Conservation (phyloP, 2,797 vertebrate species). For the Enteromius paludinosus region DNA sequence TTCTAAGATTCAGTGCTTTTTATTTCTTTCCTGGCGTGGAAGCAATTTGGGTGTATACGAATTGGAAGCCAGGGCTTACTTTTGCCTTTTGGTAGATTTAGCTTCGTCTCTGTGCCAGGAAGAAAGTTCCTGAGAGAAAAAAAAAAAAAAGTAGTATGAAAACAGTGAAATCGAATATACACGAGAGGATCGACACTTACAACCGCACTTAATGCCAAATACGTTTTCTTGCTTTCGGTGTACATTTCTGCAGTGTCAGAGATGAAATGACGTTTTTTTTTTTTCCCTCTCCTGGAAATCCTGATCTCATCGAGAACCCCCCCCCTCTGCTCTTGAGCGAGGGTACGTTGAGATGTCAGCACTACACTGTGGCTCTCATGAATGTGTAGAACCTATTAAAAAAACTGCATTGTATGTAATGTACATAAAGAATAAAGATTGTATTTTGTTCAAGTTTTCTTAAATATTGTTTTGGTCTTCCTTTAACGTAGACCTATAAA, state of each 20-base stretch:
- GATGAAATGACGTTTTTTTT: conserved; percentile 55
- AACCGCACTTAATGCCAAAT: conserved; percentile 73
- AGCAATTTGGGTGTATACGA: neutral
- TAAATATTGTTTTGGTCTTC: conserved; percentile 70
- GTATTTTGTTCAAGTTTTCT: conserved; percentile 97
- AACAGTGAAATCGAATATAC: conserved; percentile 64
- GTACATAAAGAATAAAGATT: conserved; percentile 98
- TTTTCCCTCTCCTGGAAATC: conserved; percentile 27
- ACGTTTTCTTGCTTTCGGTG: conserved; percentile 53
- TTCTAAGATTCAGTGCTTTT: neutral
- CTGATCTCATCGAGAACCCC: conserved; percentile 20
- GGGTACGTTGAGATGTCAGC: conserved; percentile 74
- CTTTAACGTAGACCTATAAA: conserved; percentile 9
- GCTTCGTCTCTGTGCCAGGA: conserved; percentile 61
- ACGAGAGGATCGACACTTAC: conserved; percentile 25
- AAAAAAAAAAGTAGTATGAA: neutral
- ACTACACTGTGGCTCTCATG: conserved; percentile 84
- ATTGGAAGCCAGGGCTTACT: conserved; percentile 16
- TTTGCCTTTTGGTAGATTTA: conserved; percentile 26
- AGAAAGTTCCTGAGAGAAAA: conserved; percentile 48
- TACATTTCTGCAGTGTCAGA: conserved; percentile 58
- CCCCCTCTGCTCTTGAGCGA: conserved; percentile 51
- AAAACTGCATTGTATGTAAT: conserved; percentile 92
- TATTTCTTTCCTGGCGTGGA: conserved; percentile 11
- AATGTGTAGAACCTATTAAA: conserved; percentile 78